Base-by-base conservation (phyloP, 2,888 invertebrate species). In the Amiota mariae region DNA sequence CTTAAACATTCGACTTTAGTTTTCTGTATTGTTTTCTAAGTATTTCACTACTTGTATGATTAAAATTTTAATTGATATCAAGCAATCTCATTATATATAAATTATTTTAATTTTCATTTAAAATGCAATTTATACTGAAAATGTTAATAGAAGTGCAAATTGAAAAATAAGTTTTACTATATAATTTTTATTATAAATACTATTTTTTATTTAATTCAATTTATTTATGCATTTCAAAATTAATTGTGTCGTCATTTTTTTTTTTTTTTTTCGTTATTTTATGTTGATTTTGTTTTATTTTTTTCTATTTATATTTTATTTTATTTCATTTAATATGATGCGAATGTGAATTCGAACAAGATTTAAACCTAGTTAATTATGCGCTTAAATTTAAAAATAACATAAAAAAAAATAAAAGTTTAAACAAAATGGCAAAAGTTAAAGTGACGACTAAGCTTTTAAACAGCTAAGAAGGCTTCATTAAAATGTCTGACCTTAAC, bases 401-500 rank as follows among this genome's bases (percentile, higher is more conserved):
- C 24, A 24, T 24, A 36, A 36, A 36, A 6, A 36, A 4, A 36
- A 36, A 2, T 36, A 36, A 36, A 36, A 36, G 36, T 36, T 36
- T 63, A 46, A 15, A 63, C 46, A 63, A 24, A 36, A 63, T 63
- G 46, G 46, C 46, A 13, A 24, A 63, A 13, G 46, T 46, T 18
- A 46, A 63, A 63, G 63, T 46, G 46, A 67, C 18, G 13, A 46
- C 24, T 24, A 12, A 36, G 36, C 24, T 18, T 63, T 10, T 46
- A 63, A 10, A 61, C 11, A 36, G 54, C 54, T 36, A 63, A 63
- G 63, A 63, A 63, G 63, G 63, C 63, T 63, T 75, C 71, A 75
- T 76, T 75, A 75, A 79, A 73, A 72, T 74, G 74, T 72, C 68
- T 72, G 79, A 76, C 79, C 79, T 79, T 79, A 79, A 79, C 79